These are phyloP conservation scores for Nephrotoma flavescens DNA, from an alignment of 2,888 invertebrate species.

Conservation along the genomic window DNA sequence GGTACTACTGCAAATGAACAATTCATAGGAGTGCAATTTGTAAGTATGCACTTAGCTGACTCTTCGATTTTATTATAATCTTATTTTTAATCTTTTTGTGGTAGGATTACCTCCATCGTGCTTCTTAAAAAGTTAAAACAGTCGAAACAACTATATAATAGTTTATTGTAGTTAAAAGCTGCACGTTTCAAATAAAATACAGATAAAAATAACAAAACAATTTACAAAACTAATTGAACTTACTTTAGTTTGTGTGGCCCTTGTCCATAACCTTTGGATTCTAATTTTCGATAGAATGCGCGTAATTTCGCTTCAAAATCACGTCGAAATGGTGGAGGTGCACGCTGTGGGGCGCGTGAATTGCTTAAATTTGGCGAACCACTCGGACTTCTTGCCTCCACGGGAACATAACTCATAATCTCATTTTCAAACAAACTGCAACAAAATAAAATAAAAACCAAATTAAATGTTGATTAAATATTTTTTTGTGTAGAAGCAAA, in stretches of 20 bases:
- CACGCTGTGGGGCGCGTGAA: conserved; percentile 57
- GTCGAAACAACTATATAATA: background rate
- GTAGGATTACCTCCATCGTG: background rate
- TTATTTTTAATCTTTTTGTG: background rate
- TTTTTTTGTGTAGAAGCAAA: background rate
- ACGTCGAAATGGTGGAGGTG: conserved; percentile 79
- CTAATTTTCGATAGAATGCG: conserved; percentile 87
- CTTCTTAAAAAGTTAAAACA: background rate
- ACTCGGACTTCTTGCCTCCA: conserved; percentile 38
- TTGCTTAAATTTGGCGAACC: conserved; percentile 51
- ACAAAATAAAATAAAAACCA: conserved; percentile 18
- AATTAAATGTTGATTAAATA: background rate
- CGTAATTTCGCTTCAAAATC: conserved; percentile 92
- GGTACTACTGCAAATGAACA: background rate
- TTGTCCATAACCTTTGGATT: conserved; percentile 93
- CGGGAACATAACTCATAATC: conserved; percentile 93
- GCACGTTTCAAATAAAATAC: background rate
- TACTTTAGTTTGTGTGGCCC: conserved; percentile 94
- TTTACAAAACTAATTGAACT: conserved; percentile 25
- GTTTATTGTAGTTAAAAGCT: background rate
- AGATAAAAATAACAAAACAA: background rate
- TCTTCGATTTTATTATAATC: background rate
- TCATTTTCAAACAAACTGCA: conserved; percentile 93
- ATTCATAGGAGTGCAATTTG: background rate
- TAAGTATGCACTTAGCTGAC: no score